phyloP scores from a whole-genome alignment of 2,113 vertebrate species.

The Petroica traversi region DNA sequence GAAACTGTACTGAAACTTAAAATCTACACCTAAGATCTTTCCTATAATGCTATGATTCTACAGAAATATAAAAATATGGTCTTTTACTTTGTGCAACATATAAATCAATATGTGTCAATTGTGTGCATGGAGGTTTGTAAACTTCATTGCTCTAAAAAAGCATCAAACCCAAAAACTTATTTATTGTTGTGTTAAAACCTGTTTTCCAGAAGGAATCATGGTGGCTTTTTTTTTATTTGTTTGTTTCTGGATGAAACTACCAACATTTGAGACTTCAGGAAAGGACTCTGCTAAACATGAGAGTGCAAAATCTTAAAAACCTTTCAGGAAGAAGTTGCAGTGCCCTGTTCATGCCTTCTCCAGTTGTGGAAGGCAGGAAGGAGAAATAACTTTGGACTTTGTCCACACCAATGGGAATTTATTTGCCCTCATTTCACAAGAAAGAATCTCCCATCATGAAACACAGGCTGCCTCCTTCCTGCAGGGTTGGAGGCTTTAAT shows the following conservation, averaged over 20 bases:
- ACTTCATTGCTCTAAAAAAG: background rate
- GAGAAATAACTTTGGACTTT: background rate
- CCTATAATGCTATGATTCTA: background rate
- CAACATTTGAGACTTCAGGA: background rate
- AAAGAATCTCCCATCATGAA: background rate
- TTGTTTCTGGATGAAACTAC: background rate
- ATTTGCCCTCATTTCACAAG: background rate
- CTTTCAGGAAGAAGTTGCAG: background rate
- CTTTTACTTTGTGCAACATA: background rate
- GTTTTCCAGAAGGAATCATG: background rate
- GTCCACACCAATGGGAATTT: background rate
- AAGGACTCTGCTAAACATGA: background rate
- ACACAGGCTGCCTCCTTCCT: background rate
- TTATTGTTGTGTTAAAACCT: background rate
- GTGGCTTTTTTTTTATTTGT: background rate
- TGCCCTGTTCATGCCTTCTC: fast-evolving
- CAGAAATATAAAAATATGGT: background rate
- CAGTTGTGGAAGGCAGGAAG: background rate
- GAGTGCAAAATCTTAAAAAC: background rate
- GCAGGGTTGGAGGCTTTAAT: background rate
- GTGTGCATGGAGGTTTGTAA: background rate
- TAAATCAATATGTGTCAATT: background rate
- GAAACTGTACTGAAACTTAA: background rate
- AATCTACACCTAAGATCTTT: background rate
- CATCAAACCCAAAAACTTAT: fast-evolving